Conservation (phyloP, 2,113 vertebrate species). For the Elanus axillaris region DNA sequence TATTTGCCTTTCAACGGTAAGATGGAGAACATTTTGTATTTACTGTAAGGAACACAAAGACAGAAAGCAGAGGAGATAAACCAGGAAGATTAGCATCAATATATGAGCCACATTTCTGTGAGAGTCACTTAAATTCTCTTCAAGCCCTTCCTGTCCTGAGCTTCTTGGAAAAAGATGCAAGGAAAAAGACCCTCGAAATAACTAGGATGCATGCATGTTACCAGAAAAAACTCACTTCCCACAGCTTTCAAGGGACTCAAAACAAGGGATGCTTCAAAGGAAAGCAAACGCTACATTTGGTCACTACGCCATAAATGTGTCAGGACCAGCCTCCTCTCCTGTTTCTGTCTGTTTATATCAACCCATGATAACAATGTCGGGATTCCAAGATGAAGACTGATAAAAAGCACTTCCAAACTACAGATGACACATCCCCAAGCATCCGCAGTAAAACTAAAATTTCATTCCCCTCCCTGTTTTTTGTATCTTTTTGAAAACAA, state of each 20-base stretch:
- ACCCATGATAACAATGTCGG: background rate
- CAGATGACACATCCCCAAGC: background rate
- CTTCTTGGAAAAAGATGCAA: background rate
- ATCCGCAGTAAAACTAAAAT: background rate
- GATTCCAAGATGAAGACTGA: background rate
- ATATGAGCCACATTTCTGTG: background rate
- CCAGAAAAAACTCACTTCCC: background rate
- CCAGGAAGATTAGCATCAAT: background rate
- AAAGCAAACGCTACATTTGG: background rate
- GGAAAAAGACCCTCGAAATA: background rate
- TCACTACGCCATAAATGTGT: background rate
- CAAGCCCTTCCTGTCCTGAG: background rate
- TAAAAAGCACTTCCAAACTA: background rate
- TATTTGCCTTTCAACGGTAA: background rate
- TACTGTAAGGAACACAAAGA: background rate
- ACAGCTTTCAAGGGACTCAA: background rate
- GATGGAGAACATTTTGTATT: background rate
- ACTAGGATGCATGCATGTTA: background rate
- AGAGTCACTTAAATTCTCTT: background rate
- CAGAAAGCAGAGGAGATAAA: background rate
- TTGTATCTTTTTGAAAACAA: background rate
- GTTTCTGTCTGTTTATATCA: background rate
- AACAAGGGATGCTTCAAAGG: background rate
- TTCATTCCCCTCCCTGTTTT: background rate
- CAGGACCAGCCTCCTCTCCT: background rate